These are phyloP conservation scores for Aulostomus chinensis DNA, from an alignment of 2,797 vertebrate species.

Conservation along the genomic window DNA sequence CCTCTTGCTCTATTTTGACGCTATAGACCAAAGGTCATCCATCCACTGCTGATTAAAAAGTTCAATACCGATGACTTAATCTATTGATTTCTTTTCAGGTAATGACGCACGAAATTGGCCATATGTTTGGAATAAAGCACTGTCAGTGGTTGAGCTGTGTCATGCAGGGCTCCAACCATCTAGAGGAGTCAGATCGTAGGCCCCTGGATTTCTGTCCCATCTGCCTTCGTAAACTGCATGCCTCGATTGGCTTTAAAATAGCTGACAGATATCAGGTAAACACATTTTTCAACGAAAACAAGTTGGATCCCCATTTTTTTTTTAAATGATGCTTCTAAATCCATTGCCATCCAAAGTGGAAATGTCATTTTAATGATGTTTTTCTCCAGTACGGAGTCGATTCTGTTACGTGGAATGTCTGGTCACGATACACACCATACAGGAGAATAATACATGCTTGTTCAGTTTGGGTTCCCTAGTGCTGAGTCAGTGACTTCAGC, in stretches of 20 bases:
- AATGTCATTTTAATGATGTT: too few relatives aligned
- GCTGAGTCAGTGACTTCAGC: slow-evolving; percentile 3
- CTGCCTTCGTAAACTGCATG: slow-evolving; percentile 76
- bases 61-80: not conserved
- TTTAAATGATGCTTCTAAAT: too few relatives aligned
- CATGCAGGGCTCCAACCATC: slow-evolving; percentile 84
- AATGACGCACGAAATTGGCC: slow-evolving; percentile 79
- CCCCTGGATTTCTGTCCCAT: slow-evolving; percentile 78
- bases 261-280: slow-evolving; percentile 66
- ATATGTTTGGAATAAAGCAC: slow-evolving; percentile 78
- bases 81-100: slow-evolving; percentile 61
- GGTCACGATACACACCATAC: not conserved
- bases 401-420: not conserved
- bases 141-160: slow-evolving; percentile 82
- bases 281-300: not conserved
- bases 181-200: slow-evolving; percentile 76
- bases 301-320: too few relatives aligned
- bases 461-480: not conserved
- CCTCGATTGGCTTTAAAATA: slow-evolving; percentile 67
- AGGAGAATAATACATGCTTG: not conserved
- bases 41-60: not conserved
- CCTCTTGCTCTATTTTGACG: not conserved
- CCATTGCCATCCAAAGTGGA: too few relatives aligned
- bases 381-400: not conserved
- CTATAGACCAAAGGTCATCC: slow-evolving; percentile 9